phyloP scores from a whole-genome alignment of 2,888 invertebrate species.

The Doris montereyensis region DNA sequence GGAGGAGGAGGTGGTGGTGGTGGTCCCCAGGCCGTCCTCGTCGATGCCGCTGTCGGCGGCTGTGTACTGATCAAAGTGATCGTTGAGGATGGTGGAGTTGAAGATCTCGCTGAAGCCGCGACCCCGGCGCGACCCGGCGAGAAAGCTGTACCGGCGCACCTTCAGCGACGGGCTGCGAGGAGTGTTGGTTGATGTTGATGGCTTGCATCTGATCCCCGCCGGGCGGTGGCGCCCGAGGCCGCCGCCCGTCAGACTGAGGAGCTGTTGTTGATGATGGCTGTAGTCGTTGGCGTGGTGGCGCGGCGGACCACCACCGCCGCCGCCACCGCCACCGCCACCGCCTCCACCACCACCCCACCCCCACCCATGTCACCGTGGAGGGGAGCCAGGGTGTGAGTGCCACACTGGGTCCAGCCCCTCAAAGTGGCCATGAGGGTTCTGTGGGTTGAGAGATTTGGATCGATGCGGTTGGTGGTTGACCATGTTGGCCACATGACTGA shows the following conservation, averaged over 20 bases:
- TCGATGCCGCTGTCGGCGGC: conserved; percentile 65
- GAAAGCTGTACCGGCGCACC: conserved; percentile 67
- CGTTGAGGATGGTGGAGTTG: conserved; percentile 69
- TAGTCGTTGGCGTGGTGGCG: conserved; percentile 43
- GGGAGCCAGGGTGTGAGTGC: too few relatives aligned
- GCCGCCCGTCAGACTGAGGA: conserved; percentile 22
- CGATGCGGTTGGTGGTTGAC: conserved; percentile 66
- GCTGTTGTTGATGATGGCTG: conserved; percentile 40
- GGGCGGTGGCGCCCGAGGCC: conserved; percentile 1
- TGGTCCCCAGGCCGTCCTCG: conserved; percentile 54
- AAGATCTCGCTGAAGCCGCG: conserved; percentile 67
- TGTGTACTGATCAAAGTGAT: conserved; percentile 72
- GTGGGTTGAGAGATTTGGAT: conserved; percentile 58
- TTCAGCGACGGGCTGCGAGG: conserved; percentile 64
- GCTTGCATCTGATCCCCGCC: conserved; percentile 36
- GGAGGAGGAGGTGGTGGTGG: conserved; percentile 46
- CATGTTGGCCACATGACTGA: conserved; percentile 49
- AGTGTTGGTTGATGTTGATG: conserved; percentile 50
- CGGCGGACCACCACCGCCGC: conserved; percentile 42
- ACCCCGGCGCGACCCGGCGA: conserved; percentile 66
- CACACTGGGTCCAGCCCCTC: conserved; percentile 45
- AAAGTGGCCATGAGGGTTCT: conserved; percentile 46
- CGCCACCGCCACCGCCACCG: too few relatives aligned
- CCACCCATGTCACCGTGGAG: too few relatives aligned
- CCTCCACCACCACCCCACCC: too few relatives aligned